phyloP scores from a whole-genome alignment of 2,888 invertebrate genomes.

The Agriopis marginaria region DNA sequence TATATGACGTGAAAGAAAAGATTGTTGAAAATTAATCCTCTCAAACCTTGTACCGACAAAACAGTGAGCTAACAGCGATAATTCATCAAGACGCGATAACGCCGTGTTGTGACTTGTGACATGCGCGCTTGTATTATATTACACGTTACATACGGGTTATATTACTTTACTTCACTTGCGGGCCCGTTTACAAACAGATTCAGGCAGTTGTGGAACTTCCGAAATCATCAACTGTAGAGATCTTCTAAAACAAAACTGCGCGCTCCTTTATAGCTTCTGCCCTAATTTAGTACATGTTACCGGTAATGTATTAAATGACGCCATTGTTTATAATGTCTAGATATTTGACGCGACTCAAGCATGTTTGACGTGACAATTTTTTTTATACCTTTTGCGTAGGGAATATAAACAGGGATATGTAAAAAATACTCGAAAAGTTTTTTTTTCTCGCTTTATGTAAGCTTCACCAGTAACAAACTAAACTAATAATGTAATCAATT shows the following conservation, averaged over 20 bases:
- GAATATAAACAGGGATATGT: too few relatives aligned
- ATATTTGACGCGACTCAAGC: too few relatives aligned
- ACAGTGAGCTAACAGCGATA: constrained; percentile 61
- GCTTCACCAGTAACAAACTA: too few relatives aligned
- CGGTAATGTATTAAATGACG: too few relatives aligned
- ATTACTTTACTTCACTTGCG: constrained; percentile 37
- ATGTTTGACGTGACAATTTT: too few relatives aligned
- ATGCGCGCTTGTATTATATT: constrained; percentile 55
- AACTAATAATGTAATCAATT: too few relatives aligned
- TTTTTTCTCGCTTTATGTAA: too few relatives aligned
- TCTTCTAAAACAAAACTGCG: neutral
- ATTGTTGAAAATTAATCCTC: neutral
- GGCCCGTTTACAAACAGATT: constrained; percentile 17
- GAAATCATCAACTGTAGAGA: neutral
- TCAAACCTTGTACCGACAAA: constrained; percentile 44
- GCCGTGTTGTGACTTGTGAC: constrained; percentile 71
- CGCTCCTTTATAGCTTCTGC: neutral
- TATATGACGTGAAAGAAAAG: too few relatives aligned
- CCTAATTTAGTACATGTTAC: neutral
- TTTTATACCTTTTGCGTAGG: too few relatives aligned
- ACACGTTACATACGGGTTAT: constrained; percentile 36
- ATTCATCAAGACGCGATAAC: constrained; percentile 80
- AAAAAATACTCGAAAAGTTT: too few relatives aligned
- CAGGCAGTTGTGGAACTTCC: constrained; percentile 25
- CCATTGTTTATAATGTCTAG: too few relatives aligned